A percentile compares a stretch with the other conserved stretches of the same genome.
These are phyloP conservation scores for Pterocles burchelli DNA, from an alignment of 2,113 vertebrate genomes.

Conservation along the genomic window DNA sequence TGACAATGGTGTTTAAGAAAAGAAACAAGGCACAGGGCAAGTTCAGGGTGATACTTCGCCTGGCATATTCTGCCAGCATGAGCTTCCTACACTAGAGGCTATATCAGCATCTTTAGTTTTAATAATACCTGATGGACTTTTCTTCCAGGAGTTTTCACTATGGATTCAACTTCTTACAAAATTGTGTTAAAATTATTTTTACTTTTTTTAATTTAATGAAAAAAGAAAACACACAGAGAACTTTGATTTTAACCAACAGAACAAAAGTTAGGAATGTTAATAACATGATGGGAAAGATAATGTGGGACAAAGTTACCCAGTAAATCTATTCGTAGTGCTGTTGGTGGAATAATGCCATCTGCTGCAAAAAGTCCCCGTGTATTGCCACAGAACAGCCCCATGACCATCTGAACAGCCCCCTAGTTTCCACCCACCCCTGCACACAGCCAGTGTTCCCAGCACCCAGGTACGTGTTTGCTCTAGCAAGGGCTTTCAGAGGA, in stretches of 20 bases:
- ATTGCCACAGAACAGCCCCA: background rate
- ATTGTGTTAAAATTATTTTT: no score
- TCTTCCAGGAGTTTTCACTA: background rate
- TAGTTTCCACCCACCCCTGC: background rate
- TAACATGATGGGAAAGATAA: background rate
- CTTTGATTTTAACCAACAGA: background rate
- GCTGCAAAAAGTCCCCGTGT: background rate
- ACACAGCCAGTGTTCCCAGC: background rate
- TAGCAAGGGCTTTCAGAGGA: background rate
- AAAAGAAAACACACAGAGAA: background rate
- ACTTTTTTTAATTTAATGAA: background rate
- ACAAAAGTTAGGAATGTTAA: background rate
- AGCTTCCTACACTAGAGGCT: background rate
- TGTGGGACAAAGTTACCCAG: background rate
- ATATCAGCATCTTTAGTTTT: background rate
- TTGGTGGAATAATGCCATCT: background rate
- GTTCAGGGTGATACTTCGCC: background rate
- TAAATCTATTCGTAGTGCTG: background rate
- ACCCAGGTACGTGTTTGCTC: background rate
- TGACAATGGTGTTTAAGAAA: background rate
- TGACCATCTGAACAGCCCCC: background rate
- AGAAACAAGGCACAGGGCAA: background rate
- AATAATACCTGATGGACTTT: background rate
- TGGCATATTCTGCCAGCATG: background rate
- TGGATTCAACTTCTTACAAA: background rate